Base-by-base conservation (phyloP, 2,113 vertebrate species). In the Chrysemys picta region DNA sequence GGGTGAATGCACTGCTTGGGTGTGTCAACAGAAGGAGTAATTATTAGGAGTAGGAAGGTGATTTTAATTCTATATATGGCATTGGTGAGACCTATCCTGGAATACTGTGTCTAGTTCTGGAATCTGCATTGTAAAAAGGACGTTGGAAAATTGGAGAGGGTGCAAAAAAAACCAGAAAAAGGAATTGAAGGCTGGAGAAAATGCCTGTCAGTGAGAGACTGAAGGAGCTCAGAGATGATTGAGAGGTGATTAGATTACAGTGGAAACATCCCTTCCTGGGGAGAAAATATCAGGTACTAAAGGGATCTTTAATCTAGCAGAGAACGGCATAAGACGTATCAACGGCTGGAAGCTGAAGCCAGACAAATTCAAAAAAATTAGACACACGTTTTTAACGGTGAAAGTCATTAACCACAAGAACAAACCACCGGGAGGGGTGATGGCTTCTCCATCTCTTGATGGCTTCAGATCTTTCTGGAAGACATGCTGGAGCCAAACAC, bases 371-470 rank as follows among this genome's bases (percentile, higher is more conserved):
- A 85, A 16, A 1, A 3, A 85, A 90, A 49, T 2, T 3, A 78
- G 82, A 16, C 0, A 75, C 10, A 9, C 81, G 35, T 57, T 81
- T 83, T 17, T 13, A 45, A 45, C 9, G 13, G 52, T 59, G 53
- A 45, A 25, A 5, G 42, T 76, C 22, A 76, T 25, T 12, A 76
- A 76, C 5, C 22, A 76, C 25, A 14, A 42, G 3, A 76, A 22
- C 0, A 83, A 84, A 27, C 0, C 89, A 75, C 11, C 45, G 29
- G 80, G 42, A 21, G 5, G 91, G 53, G 79, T 0, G 0, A 1
- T 59, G 27, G 80, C 86, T 14, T 1, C 10, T 87, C 80, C 72
- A 76, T 79, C 91, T 89, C 24, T 79, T 13, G 69, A 38, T 75
- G 38, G 22, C 38, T 75, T 75, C 38, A 25, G 22, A 42, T 7